These are phyloP conservation scores for Hycleus phaleratus DNA, from an alignment of 1,140 invertebrate genomes.

Conservation along the genomic window DNA sequence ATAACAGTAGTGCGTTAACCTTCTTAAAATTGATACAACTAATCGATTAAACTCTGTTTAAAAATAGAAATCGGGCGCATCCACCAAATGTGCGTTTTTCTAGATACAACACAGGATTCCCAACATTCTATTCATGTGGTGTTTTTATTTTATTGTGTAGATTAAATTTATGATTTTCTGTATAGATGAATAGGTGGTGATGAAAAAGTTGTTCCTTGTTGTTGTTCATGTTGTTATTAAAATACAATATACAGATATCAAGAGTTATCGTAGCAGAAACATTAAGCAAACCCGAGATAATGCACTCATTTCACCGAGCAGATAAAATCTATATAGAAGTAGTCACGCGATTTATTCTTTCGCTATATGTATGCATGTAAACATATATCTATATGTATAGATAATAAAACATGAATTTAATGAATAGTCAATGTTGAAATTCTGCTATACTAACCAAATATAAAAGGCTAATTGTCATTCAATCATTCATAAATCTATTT, in stretches of 20 bases:
- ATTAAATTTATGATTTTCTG: too few relatives aligned
- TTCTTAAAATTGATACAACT: too few relatives aligned
- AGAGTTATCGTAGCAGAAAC: not conserved
- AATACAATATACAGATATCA: not conserved
- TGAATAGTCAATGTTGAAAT: not conserved
- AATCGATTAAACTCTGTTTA: too few relatives aligned
- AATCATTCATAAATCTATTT: too few relatives aligned
- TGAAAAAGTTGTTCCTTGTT: not conserved
- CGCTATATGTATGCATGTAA: not conserved
- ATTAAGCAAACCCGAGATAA: not conserved
- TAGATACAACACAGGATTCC: not conserved
- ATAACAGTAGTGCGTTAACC: too few relatives aligned
- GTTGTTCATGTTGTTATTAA: not conserved
- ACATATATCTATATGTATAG: constrained; percentile 2
- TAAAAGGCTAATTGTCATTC: not conserved
- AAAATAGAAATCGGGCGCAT: too few relatives aligned
- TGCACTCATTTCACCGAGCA: not conserved
- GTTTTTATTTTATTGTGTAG: too few relatives aligned
- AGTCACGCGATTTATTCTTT: constrained; percentile 4
- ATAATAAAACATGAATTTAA: not conserved
- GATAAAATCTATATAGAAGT: constrained; percentile 1
- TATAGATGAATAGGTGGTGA: not conserved
- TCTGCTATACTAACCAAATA: not conserved
- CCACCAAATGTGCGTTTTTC: not conserved
- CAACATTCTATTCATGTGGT: not conserved